Percentiles rank a stretch among this genome's conserved stretches.
Conservation (phyloP, 2,797 vertebrate genomes). For the Onychomys torridus region DNA sequence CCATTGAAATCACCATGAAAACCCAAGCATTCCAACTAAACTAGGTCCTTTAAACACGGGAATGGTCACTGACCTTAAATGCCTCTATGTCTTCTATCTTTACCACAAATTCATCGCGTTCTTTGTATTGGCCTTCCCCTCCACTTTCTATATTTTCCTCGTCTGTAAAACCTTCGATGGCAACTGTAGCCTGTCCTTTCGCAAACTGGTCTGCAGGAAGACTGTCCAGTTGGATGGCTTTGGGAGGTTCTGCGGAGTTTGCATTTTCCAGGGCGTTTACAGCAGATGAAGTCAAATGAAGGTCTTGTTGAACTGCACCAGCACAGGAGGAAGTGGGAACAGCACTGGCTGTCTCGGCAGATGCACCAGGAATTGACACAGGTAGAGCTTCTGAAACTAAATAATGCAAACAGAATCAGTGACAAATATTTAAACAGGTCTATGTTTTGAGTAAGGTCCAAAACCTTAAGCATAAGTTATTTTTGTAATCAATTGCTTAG, state of each 20-base stretch:
- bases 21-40: neutral
- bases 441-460: conserved; percentile 30
- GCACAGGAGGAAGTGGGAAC: conserved; percentile 66
- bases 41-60: neutral
- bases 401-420: conserved; percentile 70
- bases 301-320: conserved; percentile 88
- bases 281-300: conserved; percentile 83
- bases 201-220: conserved; percentile 90
- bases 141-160: conserved; percentile 96
- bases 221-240: conserved; percentile 86
- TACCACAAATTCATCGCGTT: conserved; percentile 98
- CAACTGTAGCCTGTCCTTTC: conserved; percentile 90
- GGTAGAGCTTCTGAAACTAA: conserved; percentile 85
- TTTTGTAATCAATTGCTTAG: conserved; percentile 46
- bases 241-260: conserved; percentile 82
- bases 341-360: conserved; percentile 64
- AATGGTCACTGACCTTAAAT: conserved; percentile 91
- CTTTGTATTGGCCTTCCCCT: conserved; percentile 98
- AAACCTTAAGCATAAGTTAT: conserved; percentile 25
- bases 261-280: conserved; percentile 85
- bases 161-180: conserved; percentile 95
- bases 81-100: conserved; percentile 97
- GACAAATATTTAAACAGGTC: conserved; percentile 55
- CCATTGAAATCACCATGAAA: conserved; percentile 4
- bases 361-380: conserved; percentile 65